These are phyloP conservation scores for Spea multiplicata DNA, from an alignment of 2,113 vertebrate species.

Conservation along the genomic window DNA sequence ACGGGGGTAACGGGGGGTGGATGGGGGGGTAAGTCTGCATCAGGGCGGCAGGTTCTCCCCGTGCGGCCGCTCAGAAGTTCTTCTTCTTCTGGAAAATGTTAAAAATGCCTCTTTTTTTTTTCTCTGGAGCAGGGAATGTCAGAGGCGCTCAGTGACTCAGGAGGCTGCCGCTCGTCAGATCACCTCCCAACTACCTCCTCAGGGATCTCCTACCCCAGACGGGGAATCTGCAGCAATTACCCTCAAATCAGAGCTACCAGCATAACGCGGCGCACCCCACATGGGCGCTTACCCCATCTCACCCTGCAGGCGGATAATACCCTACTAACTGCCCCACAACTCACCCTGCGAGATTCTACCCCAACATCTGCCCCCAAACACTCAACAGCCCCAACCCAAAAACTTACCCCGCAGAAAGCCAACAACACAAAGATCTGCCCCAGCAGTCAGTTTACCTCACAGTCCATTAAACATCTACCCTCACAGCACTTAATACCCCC, in stretches of 20 bases:
- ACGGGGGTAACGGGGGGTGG: neutral
- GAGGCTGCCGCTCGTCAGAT: constrained; percentile 64
- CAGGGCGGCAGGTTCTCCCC: neutral
- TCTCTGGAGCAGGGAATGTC: neutral
- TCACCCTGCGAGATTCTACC: no score
- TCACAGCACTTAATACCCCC: no score
- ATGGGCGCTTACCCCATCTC: no score
- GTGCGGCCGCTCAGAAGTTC: constrained; percentile 58
- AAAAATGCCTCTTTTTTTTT: constrained; percentile 74
- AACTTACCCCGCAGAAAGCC: constrained; percentile 11
- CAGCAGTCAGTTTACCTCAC: constrained; percentile 4
- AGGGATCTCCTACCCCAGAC: neutral
- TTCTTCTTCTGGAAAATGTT: constrained; percentile 70
- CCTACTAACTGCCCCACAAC: neutral
- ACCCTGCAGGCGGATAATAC: no score
- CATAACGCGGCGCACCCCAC: no score
- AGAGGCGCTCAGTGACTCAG: constrained; percentile 59
- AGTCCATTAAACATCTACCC: no score
- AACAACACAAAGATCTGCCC: constrained; percentile 20
- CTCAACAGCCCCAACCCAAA: constrained; percentile 4
- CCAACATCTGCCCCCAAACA: constrained; percentile 42
- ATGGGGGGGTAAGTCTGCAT: neutral
- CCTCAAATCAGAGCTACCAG: neutral
- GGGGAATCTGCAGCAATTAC: neutral
- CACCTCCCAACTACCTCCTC: neutral